Evolutionary conservation across 2,888 invertebrate genomes (phyloP), one percentile per base, ranked within the genome.

Genomic region (Dryadula phaetusa): DNA sequence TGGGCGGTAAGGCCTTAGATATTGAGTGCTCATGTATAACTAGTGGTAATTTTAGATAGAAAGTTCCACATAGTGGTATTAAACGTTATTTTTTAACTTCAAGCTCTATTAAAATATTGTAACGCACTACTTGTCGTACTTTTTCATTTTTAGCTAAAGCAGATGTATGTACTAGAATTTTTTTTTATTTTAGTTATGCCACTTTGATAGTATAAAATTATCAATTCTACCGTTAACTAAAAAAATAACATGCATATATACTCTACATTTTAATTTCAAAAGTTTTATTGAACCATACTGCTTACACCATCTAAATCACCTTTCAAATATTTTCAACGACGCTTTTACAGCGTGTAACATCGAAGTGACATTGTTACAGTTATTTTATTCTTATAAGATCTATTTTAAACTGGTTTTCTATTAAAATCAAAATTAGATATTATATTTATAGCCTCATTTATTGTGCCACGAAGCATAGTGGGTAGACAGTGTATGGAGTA

Each of bases 361-460:
- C 64, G 66, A 68, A 56, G 65, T 72, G 77, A 80, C 79, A 79
- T 71, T 76, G 77, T 79, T 74, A 71, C 73, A 66, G 56, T 67
- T 69, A 62, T 71, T 69, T 74, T 73, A 74, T 72, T 73, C 68
- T 69, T n/a, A 16, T 56, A 56, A 56, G 40, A 56, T n/a, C 40
- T 56, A 25, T 40, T 56, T 40, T 12, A 56, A 22, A 56, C 25
- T 56, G 40, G 56, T n/a, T 56, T 25, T n/a, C 22, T 16, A 56
- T 37, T 40, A 2, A 8, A n/a, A 25, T 52, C 3, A 12, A n/a
- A n/a, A n/a, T n/a, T n/a, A n/a, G n/a, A n/a, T n/a, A n/a, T n/a
- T n/a, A n/a, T n/a, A n/a, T n/a, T n/a, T n/a, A n/a, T n/a, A n/a
- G n/a, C n/a, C n/a, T n/a, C n/a, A n/a, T n/a, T n/a, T n/a, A n/a